Conservation (phyloP, 2,888 invertebrate species). For the Geotrupes spiniger region DNA sequence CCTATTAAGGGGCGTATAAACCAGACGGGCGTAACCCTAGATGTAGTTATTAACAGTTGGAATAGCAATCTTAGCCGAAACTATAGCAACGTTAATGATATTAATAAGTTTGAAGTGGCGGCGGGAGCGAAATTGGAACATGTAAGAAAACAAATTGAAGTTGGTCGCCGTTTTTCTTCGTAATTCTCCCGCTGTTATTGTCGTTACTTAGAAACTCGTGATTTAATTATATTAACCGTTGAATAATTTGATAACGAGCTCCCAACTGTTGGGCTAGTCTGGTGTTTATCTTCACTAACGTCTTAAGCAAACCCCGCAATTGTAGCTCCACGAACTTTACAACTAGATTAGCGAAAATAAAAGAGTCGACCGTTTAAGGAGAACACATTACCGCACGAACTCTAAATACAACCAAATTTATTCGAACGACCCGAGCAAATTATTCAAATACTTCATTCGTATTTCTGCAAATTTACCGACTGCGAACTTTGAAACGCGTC, state of each 20-base stretch:
- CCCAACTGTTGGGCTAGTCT: slow-evolving; percentile 37
- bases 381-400: too few relatives aligned
- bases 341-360: slow-evolving; percentile 15
- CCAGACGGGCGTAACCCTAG: too few relatives aligned
- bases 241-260: slow-evolving; percentile 42
- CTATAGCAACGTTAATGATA: slow-evolving; percentile 20
- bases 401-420: too few relatives aligned
- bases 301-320: slow-evolving; percentile 41
- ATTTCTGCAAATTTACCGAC: too few relatives aligned
- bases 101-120: slow-evolving; percentile 16
- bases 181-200: slow-evolving; percentile 27
- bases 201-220: slow-evolving; percentile 35
- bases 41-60: slow-evolving; percentile 4
- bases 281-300: slow-evolving; percentile 43
- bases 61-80: slow-evolving; percentile 7
- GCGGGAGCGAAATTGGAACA: slow-evolving; percentile 7
- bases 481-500: too few relatives aligned
- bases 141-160: slow-evolving; percentile 26
- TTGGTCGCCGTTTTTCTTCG: slow-evolving; percentile 25
- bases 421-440: too few relatives aligned
- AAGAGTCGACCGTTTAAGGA: slow-evolving; percentile 3
- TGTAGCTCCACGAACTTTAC: slow-evolving; percentile 30
- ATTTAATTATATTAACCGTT: slow-evolving; percentile 41
- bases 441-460: too few relatives aligned
- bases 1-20: too few relatives aligned